Evolutionary conservation across 1,140 invertebrate genomes (phyloP), one percentile per base, ranked within the genome.

Genomic region (Micrasema longulum): DNA sequence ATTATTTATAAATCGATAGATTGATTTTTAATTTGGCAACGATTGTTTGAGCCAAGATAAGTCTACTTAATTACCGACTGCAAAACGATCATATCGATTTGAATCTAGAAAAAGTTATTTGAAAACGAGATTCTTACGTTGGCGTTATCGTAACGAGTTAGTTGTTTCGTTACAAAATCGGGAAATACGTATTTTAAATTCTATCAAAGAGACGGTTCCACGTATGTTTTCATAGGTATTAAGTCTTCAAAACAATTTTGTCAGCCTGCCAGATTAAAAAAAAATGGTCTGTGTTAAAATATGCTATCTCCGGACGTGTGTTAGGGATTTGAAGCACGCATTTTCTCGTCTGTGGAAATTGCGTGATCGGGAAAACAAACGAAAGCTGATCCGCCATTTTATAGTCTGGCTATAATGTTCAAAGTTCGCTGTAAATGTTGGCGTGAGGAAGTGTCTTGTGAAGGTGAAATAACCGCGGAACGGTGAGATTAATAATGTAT

Each of bases 391-490:
- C 35, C 18, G 23, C 18, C 36, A 41, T 38, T 38, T 60, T 20
- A 60, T 53, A 16, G 55, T 38, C 55, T 60, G 55, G 16, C n/a
- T 57, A 31, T 60, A 60, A 60, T 60, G 55, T 41, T 60, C 55
- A 60, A 60, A 60, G 55, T 60, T 60, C 7, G 26, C 26, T 31
- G 16, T 20, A 41, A 60, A 20, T 60, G 55, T 20, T 60, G 55
- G 55, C 55, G 55, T 16, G 55, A 38, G 55, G 55, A 60, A n/a
- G 36, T 26, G 12, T 11, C 52, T n/a, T 5, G 23, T 9, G n/a
- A 31, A n/a, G 52, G 52, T 14, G 52, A 55, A 31, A 55, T 14
- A 31, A 23, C 9, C 35, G 35, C 36, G 55, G 36, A 60, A 60
- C 18, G 55, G 55, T 11, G 36, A 16, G 36, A 60, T 60, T 41